A percentile compares a stretch with the other conserved stretches of the same genome.
These are phyloP conservation scores for Drosophila kurseongensis DNA, from an alignment of 1,140 invertebrate species.

Conservation along the genomic window DNA sequence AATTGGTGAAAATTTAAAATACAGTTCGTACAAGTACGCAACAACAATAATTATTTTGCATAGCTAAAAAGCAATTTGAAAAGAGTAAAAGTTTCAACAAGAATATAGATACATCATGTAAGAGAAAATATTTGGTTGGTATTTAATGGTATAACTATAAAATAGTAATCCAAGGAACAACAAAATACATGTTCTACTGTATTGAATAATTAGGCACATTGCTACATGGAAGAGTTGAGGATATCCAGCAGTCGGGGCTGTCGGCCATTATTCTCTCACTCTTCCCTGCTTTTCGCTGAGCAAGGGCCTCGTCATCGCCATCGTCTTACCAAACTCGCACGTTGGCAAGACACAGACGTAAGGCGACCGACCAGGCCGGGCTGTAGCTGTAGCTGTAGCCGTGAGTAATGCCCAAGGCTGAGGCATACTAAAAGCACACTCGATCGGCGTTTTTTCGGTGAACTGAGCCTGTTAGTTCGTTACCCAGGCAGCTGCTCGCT, in stretches of 20 bases:
- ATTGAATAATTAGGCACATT: too few species aligned
- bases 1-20: too few species aligned
- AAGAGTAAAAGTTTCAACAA: too few species aligned
- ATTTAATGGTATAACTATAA: too few species aligned
- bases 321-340: slow-evolving; percentile 14
- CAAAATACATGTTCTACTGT: too few species aligned
- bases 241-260: background rate
- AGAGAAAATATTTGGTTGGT: too few species aligned
- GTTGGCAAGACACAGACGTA: slow-evolving; percentile 8
- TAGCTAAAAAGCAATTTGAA: too few species aligned
- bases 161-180: too few species aligned
- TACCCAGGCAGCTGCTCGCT: slow-evolving; percentile 4
- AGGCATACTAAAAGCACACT: slow-evolving; percentile 24
- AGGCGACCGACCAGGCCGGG: background rate
- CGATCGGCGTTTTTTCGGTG: slow-evolving; percentile 1
- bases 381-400: background rate
- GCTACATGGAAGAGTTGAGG: background rate
- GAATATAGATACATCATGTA: too few species aligned
- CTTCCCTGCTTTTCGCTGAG: slow-evolving; percentile 1
- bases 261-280: background rate
- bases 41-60: too few species aligned
- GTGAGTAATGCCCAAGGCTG: slow-evolving; percentile 10
- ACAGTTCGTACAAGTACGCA: too few species aligned
- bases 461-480: slow-evolving; percentile 7
- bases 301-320: slow-evolving; percentile 10